Conservation (phyloP, 2,888 invertebrate genomes). For the Andrena chrysosceles region DNA sequence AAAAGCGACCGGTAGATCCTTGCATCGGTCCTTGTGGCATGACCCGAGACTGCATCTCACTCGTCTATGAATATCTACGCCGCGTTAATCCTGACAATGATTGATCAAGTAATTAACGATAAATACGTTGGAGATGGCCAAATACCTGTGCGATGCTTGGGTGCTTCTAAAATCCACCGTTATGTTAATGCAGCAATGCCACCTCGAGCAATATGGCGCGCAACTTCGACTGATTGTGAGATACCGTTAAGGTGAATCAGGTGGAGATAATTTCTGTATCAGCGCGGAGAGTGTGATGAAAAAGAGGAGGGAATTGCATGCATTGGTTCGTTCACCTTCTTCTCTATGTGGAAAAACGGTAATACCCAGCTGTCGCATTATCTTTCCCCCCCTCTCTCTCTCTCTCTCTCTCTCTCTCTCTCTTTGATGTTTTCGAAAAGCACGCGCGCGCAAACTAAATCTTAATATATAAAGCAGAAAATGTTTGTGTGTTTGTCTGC, state of each 20-base stretch:
- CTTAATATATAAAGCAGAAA: too few species aligned
- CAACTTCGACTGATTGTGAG: neutral
- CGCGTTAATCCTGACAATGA: neutral
- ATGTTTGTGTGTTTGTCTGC: too few species aligned
- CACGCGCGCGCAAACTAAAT: too few species aligned
- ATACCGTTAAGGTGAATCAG: conserved; percentile 4
- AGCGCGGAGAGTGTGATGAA: conserved; percentile 18
- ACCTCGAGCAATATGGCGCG: neutral
- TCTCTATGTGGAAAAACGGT: conserved; percentile 47
- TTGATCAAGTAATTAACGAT: neutral
- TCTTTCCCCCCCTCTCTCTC: neutral
- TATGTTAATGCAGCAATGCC: neutral
- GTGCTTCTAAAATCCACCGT: neutral
- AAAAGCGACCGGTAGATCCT: conserved; percentile 74
- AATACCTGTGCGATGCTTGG: too few species aligned
- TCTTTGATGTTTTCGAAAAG: too few species aligned
- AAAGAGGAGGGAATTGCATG: conserved; percentile 13
- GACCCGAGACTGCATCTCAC: conserved; percentile 46
- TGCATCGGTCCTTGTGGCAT: conserved; percentile 72
- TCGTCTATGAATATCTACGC: conserved; percentile 17
- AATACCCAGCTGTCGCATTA: conserved; percentile 58
- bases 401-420: too few species aligned
- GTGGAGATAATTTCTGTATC: conserved; percentile 24
- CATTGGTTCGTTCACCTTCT: conserved; percentile 71
- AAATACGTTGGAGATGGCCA: too few species aligned